phyloP scores from a whole-genome alignment of 2,888 invertebrate genomes.

The Emmelina monodactyla region DNA sequence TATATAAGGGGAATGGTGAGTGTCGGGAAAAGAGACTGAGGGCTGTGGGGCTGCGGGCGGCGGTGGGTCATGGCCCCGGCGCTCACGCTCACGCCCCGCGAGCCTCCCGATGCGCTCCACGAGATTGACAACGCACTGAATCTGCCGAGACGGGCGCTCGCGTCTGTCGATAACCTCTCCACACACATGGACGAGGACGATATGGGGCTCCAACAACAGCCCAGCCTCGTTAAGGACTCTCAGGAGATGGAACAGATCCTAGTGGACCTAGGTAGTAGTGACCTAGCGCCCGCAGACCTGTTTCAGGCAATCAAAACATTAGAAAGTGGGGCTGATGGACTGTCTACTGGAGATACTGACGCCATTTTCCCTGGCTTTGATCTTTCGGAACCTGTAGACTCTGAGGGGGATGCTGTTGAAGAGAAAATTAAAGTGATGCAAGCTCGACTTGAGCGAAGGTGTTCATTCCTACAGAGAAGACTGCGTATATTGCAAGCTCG shows the following conservation, averaged over 20 bases:
- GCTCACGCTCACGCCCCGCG: slow-evolving; percentile 76
- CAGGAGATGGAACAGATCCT: slow-evolving; percentile 74
- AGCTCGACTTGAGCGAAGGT: slow-evolving; percentile 70
- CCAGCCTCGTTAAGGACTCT: slow-evolving; percentile 64
- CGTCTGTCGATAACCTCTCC: slow-evolving; percentile 61
- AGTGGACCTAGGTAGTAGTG: slow-evolving; percentile 65
- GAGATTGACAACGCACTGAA: slow-evolving; percentile 27
- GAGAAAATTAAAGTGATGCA: slow-evolving; percentile 64
- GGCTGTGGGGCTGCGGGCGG: slow-evolving; percentile 43
- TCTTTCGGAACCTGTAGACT: slow-evolving; percentile 57
- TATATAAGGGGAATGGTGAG: slow-evolving; percentile 53
- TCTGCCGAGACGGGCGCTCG: slow-evolving; percentile 48
- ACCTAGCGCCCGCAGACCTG: slow-evolving; percentile 71
- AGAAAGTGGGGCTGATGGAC: slow-evolving; percentile 57
- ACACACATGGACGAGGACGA: slow-evolving; percentile 68
- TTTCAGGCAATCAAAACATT: slow-evolving; percentile 80
- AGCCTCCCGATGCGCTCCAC: slow-evolving; percentile 29
- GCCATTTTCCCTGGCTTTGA: slow-evolving; percentile 57
- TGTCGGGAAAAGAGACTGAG: slow-evolving; percentile 43
- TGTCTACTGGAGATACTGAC: slow-evolving; percentile 55
- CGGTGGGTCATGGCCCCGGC: slow-evolving; percentile 93
- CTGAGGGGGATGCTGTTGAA: slow-evolving; percentile 58
- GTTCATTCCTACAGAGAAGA: slow-evolving; percentile 76
- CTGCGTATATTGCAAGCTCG: slow-evolving; percentile 79
- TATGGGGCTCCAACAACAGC: slow-evolving; percentile 64